Base-by-base conservation (phyloP, 2,113 vertebrate species). In the Saiga tatarica region DNA sequence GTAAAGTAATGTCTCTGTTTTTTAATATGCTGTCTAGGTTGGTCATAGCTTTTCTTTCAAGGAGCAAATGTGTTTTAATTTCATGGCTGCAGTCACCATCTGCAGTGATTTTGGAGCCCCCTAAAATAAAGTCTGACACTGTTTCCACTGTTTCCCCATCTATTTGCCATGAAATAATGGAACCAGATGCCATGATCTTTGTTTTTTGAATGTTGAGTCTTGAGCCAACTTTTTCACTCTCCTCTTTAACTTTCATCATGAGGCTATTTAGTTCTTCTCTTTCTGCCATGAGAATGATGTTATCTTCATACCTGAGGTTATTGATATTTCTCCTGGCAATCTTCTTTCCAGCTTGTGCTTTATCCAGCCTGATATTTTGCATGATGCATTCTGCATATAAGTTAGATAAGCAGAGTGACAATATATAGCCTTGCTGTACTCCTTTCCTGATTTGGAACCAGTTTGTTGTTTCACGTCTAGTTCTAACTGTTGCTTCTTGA, bases 361-460 rank as follows among this genome's bases (percentile, higher is more conserved):
- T 16, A 64, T 64, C 33, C 33, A 64, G 62, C 33, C 62, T 0
- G 1, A 7, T n/a, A 64, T 64, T 64, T 64, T 1, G 0, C 30
- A 64, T 64, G 62, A 64, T n/a, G 33, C 17, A 64, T 16, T 64
- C 15, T 17, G 62, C 30, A n/a, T 64, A 17, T 4, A 64, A 64
- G 30, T 64, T 64, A 64, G n/a, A 64, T 64, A n/a, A 17, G 33
- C 30, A 64, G 1, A 16, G 30, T 64, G 7, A 64, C 62, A 64
- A 64, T 64, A 64, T 33, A 64, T 4, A 64, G 62, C 7, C 62
- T 64, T 64, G 30, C 17, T n/a, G 33, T 64, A n/a, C 62, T 64
- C 3, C 16, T n/a, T 64, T 17, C 33, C 62, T 6, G 15, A 64
- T n/a, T 64, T 64, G 62, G 30, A 64, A 64, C 62, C 16, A 64